phyloP scores from a whole-genome alignment of 37 sponge, comb jelly and placozoan genomes.

The Bolinopsis microptera region DNA sequence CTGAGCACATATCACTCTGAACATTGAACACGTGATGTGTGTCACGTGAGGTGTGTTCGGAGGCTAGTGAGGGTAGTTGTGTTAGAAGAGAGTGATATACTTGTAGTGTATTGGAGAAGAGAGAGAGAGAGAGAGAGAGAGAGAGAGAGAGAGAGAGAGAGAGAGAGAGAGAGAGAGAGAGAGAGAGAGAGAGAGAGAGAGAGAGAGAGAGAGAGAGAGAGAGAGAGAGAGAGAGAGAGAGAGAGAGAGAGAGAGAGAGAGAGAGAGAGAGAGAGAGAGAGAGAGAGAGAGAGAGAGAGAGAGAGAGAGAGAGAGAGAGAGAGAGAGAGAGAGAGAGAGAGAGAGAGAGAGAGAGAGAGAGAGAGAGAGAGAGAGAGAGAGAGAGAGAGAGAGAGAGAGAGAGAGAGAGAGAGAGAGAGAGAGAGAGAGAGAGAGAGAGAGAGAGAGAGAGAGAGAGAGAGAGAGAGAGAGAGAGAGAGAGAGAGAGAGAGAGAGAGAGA shows the following conservation, averaged over 20 bases:
- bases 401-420: not conserved
- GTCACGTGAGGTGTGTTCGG: not conserved
- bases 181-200: slow-evolving; percentile 7
- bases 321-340: not conserved
- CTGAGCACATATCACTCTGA: not conserved
- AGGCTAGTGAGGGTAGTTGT: too few species aligned
- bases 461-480: too few species aligned
- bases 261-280: not conserved
- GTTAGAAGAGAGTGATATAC: not conserved
- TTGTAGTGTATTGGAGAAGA: not conserved
- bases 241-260: not conserved
- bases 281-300: not conserved
- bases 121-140: slow-evolving; percentile 7
- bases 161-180: slow-evolving; percentile 7
- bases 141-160: slow-evolving; percentile 7
- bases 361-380: not conserved
- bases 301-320: not conserved
- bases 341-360: not conserved
- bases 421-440: too few species aligned
- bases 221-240: slow-evolving; percentile 7
- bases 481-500: too few species aligned
- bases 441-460: too few species aligned
- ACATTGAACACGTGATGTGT: not conserved
- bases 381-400: not conserved
- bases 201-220: slow-evolving; percentile 7